Conservation (phyloP, 1,140 invertebrate species). For the Drosophila repleta region DNA sequence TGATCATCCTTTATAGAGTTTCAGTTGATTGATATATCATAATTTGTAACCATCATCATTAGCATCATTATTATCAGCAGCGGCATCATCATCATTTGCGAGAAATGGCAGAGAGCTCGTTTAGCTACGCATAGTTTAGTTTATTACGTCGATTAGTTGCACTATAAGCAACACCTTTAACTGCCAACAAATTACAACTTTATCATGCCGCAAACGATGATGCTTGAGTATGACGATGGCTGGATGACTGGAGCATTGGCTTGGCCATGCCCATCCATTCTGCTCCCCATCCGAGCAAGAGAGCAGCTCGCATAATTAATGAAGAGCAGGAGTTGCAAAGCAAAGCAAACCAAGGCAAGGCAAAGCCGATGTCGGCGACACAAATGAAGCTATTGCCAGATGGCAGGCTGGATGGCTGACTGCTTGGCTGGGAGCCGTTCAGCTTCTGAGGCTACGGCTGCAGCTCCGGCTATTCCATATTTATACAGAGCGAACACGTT, state of each 20-base stretch:
- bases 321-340: constrained; percentile 67
- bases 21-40: constrained; percentile 36
- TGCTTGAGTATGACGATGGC: constrained; percentile 2
- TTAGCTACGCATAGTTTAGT: constrained; percentile 78
- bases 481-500: constrained; percentile 78
- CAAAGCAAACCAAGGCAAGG: constrained; percentile 24
- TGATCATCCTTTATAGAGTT: constrained; percentile 3
- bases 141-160: constrained; percentile 79
- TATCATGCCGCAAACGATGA: constrained; percentile 77
- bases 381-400: constrained; percentile 76
- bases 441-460: constrained; percentile 8
- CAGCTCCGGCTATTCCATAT: constrained; percentile 64
- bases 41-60: constrained; percentile 20
- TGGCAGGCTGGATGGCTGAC: constrained; percentile 16
- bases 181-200: constrained; percentile 82
- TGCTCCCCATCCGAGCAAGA: constrained; percentile 42
- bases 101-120: constrained; percentile 69
- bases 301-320: constrained; percentile 77
- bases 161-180: constrained; percentile 82
- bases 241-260: constrained; percentile 28
- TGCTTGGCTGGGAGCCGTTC: constrained; percentile 12
- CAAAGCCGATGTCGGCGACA: constrained; percentile 35
- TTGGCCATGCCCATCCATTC: constrained; percentile 54
- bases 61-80: constrained; percentile 12
- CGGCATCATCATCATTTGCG: constrained; percentile 68